Conservation (phyloP, 2,888 invertebrate genomes). For the Sinodicranocentrus sp. region DNA sequence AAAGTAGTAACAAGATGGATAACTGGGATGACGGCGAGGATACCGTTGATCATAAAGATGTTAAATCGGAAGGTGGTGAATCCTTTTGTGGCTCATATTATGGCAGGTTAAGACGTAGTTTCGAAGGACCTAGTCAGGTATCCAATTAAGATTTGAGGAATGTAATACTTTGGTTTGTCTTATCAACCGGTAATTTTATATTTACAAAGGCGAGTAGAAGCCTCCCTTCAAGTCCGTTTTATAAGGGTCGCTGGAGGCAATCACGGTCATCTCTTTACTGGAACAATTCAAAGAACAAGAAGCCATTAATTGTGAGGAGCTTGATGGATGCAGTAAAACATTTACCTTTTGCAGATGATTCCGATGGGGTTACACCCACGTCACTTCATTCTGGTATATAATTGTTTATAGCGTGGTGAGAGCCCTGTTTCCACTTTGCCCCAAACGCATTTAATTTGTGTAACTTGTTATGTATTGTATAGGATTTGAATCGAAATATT, state of each 20-base stretch:
- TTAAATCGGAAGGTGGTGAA: neutral
- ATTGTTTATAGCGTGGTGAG: constrained; percentile 90
- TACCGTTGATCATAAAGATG: neutral
- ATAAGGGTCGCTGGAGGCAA: constrained; percentile 90
- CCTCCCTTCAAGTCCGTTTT: constrained; percentile 97
- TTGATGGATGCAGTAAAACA: constrained; percentile 90
- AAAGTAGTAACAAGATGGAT: neutral
- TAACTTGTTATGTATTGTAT: no score
- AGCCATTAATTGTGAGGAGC: constrained; percentile 95
- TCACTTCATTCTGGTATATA: constrained; percentile 95
- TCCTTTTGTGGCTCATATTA: neutral
- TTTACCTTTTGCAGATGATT: constrained; percentile 97
- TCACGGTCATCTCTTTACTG: no score
- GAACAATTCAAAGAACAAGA: constrained; percentile 88
- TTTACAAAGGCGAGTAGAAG: constrained; percentile 92
- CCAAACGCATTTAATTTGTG: no score
- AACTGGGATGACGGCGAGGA: neutral
- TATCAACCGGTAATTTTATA: neutral
- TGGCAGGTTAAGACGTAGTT: neutral
- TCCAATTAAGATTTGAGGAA: neutral
- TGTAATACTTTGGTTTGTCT: neutral
- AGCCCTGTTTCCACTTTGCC: no score
- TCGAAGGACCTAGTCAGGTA: constrained; percentile 79
- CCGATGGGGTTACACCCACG: constrained; percentile 98
- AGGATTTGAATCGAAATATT: constrained; percentile 87